Base-by-base conservation (phyloP, 1,140 invertebrate species). In the Macrosteles quadrilineatus region DNA sequence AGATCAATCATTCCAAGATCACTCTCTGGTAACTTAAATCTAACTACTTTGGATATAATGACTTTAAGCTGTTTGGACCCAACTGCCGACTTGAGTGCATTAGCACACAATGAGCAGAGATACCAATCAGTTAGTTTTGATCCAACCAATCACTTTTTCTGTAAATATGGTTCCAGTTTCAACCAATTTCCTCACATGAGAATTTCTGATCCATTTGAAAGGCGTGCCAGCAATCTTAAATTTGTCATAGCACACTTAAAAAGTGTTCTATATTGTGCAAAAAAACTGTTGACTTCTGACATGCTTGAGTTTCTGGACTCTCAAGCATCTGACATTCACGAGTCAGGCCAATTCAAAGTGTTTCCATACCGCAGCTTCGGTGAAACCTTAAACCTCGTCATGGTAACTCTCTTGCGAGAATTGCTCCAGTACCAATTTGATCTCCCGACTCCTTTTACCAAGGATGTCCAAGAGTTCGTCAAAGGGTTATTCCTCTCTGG, bases 301-400 rank as follows among this genome's bases (percentile, higher is more conserved):
- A 85, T 93, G 27, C 80, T 98, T 40, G 85, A 84, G 29, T 87
- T 88, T 86, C 80, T 98, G 63, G 95, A 98, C 79, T 87, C 91
- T 68, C 90, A 94, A 79, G 90, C 93, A 23, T 83, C 88, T 66
- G 91, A 96, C 81, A 87, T 95, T 21, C 87, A 85, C 73, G 82
- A 85, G 53, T 83, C 85, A 64, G 85, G 85, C 65, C 83, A 85
- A 73, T 84, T 91, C 36, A 83, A 88, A 79, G 87, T 91, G 67
- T 95, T 93, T 76, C 91, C 92, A 1, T 98, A 97, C 79, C 90
- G 92, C 76, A 94, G 92, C 1, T 96, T 97, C 77, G 98, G 94
- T 72, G 97, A 99, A 83, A 95, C 93, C 0, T 83, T 99, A 50
- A 98, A 95, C 81, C 82, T 99, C 45, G 95, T 97, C 0, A 88